A percentile compares a stretch with the other conserved stretches of the same genome.
Conservation (phyloP, 2,888 invertebrate species). For the Drosophila koepferae region DNA sequence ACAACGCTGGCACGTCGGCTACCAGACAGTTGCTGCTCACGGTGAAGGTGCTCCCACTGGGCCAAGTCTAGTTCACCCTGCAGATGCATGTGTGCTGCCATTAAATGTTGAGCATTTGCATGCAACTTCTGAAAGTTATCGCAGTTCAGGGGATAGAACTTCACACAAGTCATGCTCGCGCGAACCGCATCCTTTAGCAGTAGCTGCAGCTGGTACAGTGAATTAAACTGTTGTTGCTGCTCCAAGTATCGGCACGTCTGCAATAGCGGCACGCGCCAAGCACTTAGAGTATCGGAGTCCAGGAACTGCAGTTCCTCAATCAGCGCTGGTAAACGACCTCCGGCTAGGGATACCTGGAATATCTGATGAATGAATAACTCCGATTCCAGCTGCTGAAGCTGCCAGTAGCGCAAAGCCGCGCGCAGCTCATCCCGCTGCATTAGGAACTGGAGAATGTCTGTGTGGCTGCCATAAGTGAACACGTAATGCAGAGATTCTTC, state of each 20-base stretch:
- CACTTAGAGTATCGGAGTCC: conserved; percentile 87
- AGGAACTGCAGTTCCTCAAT: conserved; percentile 89
- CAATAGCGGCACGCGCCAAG: conserved; percentile 90
- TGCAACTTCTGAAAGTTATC: conserved; percentile 87
- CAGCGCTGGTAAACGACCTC: conserved; percentile 87
- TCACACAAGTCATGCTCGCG: conserved; percentile 92
- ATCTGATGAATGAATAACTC: conserved; percentile 91
- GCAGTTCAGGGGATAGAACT: conserved; percentile 89
- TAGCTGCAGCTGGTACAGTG: conserved; percentile 91
- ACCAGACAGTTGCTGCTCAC: conserved; percentile 78
- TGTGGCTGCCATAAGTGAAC: conserved; percentile 91
- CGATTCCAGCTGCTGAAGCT: conserved; percentile 89
- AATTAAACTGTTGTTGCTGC: conserved; percentile 88
- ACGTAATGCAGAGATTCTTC: conserved; percentile 94
- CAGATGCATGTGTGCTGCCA: conserved; percentile 88
- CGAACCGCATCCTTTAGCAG: conserved; percentile 90
- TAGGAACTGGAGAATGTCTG: conserved; percentile 91
- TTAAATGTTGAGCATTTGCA: conserved; percentile 86
- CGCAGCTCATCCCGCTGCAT: conserved; percentile 89
- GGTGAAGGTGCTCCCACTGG: conserved; percentile 86
- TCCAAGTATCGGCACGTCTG: conserved; percentile 90
- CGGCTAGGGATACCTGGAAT: conserved; percentile 89
- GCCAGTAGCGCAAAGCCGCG: conserved; percentile 90
- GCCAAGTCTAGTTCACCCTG: conserved; percentile 87
- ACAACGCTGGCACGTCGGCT: conserved; percentile 63